Evolutionary conservation across 2,797 vertebrate species (phyloP).

Genomic region (Bradypus variegatus): DNA sequence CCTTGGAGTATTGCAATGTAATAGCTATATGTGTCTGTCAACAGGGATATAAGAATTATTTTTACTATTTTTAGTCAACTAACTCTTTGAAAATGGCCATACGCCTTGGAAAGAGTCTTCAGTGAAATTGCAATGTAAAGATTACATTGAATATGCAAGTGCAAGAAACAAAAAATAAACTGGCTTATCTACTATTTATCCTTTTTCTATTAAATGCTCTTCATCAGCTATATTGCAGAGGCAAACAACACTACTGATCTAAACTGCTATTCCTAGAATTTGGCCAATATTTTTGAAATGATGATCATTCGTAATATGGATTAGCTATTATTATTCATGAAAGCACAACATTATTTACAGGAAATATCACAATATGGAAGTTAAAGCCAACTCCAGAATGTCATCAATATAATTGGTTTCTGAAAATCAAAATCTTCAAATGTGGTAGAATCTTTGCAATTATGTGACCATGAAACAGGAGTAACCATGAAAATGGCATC

Average conservation of each 20-base stretch:
- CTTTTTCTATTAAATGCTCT: not conserved
- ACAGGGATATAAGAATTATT: not conserved
- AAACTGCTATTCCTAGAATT: not conserved
- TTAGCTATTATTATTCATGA: not conserved
- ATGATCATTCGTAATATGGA: not conserved
- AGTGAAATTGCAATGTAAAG: not conserved
- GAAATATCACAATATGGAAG: not conserved
- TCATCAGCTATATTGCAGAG: not conserved
- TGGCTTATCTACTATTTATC: not conserved
- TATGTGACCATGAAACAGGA: not conserved
- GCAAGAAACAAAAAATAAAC: not conserved
- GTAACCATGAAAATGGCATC: not conserved
- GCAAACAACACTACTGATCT: not conserved
- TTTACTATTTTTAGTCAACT: slow-evolving; percentile 20
- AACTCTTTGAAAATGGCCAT: not conserved
- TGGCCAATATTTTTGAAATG: not conserved
- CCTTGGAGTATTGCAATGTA: not conserved
- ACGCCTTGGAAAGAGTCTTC: not conserved
- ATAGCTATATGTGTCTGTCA: not conserved
- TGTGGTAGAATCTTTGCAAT: not conserved
- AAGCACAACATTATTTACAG: not conserved
- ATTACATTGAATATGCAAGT: not conserved
- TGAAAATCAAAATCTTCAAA: not conserved
- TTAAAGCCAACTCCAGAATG: not conserved
- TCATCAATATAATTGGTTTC: not conserved